A percentile compares a stretch with the other conserved stretches of the same genome.
phyloP scores from a whole-genome alignment of 2,113 vertebrate species.

The Picathartes gymnocephalus region DNA sequence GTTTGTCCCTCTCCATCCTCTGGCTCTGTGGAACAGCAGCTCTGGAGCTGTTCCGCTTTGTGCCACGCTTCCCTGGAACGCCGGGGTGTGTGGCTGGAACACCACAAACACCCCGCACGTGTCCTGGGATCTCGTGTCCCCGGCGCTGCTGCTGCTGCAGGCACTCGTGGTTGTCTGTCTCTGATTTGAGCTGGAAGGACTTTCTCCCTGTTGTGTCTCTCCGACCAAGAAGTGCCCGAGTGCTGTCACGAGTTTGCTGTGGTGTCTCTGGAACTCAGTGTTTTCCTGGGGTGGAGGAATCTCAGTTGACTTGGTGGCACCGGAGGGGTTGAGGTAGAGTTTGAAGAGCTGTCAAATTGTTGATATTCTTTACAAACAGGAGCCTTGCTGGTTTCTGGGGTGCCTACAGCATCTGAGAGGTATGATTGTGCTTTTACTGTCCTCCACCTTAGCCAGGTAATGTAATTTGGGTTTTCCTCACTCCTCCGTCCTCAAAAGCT shows the following conservation, averaged over 20 bases:
- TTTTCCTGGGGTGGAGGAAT: not conserved
- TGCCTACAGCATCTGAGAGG: not conserved
- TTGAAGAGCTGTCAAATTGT: not conserved
- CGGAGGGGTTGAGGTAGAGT: not conserved
- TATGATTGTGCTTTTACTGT: not conserved
- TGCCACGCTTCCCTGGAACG: not conserved
- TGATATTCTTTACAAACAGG: not conserved
- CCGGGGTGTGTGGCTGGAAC: rapidly evolving
- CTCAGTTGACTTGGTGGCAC: not conserved
- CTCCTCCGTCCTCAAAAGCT: not conserved
- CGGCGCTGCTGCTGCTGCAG: not conserved
- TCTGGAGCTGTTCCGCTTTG: not conserved
- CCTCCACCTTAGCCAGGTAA: not conserved
- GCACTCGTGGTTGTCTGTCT: not conserved
- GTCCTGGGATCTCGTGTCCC: not conserved
- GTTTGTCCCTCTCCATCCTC: not conserved
- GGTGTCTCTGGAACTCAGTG: not conserved
- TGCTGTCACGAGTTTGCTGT: not conserved
- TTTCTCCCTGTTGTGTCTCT: not conserved
- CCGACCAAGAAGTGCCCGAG: not conserved
- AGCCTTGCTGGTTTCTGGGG: not conserved
- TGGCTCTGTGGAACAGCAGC: rapidly evolving
- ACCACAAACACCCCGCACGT: rapidly evolving
- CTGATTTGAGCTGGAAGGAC: not conserved
- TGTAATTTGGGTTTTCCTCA: not conserved